Percentiles rank a stretch among this genome's conserved stretches.
Evolutionary conservation across 2,113 vertebrate species (phyloP).

Genomic region (Rhinolophus sinicus): DNA sequence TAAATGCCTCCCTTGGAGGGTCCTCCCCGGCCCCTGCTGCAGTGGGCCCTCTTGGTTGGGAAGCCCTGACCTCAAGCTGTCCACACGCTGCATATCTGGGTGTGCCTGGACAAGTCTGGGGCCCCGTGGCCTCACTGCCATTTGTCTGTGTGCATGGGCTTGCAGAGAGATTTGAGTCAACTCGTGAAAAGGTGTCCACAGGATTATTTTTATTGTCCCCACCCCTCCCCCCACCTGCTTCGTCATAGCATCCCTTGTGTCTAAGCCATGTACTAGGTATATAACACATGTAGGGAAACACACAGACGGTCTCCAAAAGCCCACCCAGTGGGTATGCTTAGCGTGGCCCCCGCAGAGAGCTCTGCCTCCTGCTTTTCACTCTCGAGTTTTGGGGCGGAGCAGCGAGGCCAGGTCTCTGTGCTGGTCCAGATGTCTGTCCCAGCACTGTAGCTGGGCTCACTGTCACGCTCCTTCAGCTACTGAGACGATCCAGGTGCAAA

Average conservation of each 20-base stretch:
- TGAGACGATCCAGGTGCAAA: neutral
- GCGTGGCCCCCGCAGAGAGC: accelerated
- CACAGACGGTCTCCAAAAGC: neutral
- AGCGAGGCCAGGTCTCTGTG: accelerated
- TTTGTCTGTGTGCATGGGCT: neutral
- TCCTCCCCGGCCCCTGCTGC: neutral
- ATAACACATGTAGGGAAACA: neutral
- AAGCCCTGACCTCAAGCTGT: neutral
- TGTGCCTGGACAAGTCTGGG: neutral
- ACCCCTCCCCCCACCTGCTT: neutral
- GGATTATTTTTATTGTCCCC: accelerated
- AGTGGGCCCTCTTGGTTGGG: neutral
- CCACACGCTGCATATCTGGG: accelerated
- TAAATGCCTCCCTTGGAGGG: accelerated
- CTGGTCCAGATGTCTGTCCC: neutral
- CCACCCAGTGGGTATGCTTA: accelerated
- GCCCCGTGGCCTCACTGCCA: accelerated
- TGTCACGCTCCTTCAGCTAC: accelerated
- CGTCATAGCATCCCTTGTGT: accelerated
- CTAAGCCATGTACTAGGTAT: neutral
- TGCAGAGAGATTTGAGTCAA: neutral
- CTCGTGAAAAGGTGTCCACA: too few species aligned
- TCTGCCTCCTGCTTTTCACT: accelerated
- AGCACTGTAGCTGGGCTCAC: neutral
- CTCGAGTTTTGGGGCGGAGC: neutral